A percentile compares a stretch with the other conserved stretches of the same genome.
phyloP scores from a whole-genome alignment of 2,797 vertebrate genomes.

The Crotalus adamanteus region DNA sequence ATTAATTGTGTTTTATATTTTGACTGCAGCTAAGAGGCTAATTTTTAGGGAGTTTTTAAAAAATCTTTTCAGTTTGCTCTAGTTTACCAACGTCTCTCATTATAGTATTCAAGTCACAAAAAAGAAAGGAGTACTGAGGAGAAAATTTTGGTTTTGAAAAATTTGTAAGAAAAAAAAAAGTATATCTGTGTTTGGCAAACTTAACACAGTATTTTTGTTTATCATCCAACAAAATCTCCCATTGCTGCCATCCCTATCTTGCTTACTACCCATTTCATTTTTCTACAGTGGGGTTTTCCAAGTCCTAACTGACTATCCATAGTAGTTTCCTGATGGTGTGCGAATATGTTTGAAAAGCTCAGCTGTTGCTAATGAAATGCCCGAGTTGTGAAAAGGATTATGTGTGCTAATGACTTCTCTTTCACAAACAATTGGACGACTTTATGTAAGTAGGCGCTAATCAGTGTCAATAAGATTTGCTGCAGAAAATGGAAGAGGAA shows the following conservation, averaged over 20 bases:
- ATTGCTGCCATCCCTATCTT: background rate
- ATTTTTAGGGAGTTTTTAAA: background rate
- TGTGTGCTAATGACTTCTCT: slow-evolving; percentile 1
- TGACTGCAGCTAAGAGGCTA: background rate
- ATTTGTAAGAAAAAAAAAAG: background rate
- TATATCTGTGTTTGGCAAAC: background rate
- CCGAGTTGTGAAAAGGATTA: background rate
- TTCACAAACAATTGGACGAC: background rate
- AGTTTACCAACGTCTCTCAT: background rate
- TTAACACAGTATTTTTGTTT: background rate
- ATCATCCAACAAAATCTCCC: background rate
- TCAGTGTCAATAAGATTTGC: background rate
- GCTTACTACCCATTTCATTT: background rate
- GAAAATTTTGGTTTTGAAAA: background rate
- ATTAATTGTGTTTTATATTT: background rate
- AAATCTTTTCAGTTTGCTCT: background rate
- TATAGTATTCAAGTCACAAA: slow-evolving; percentile 1
- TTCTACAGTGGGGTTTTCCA: background rate
- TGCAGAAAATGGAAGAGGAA: slow-evolving; percentile 4
- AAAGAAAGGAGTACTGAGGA: background rate
- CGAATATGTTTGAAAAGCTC: slow-evolving; percentile 35
- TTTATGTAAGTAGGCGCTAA: slow-evolving; percentile 8
- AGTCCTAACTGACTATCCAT: background rate
- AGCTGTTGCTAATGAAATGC: background rate
- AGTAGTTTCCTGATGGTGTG: slow-evolving; percentile 4